A percentile compares a stretch with the other conserved stretches of the same genome.
phyloP scores from a whole-genome alignment of 1,140 invertebrate species.

The Drosophila repletoides region DNA sequence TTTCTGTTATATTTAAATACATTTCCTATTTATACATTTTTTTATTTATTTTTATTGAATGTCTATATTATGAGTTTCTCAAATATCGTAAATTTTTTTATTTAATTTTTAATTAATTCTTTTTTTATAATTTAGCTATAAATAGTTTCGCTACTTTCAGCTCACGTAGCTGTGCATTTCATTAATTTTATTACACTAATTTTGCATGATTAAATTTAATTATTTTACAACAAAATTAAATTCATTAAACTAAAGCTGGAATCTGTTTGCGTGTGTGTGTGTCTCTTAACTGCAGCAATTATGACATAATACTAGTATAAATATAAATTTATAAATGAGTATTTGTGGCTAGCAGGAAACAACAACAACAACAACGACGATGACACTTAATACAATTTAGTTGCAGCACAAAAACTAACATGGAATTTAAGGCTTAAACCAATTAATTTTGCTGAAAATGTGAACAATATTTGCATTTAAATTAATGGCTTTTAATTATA shows the following conservation, averaged over 20 bases:
- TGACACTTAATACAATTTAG: constrained; percentile 11
- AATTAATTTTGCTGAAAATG: background rate
- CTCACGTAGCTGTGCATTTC: no score
- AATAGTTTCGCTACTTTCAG: no score
- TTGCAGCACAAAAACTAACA: constrained; percentile 7
- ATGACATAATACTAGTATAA: constrained; percentile 4
- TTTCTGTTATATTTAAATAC: no score
- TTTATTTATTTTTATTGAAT: no score
- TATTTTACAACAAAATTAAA: constrained; percentile 15
- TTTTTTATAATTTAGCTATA: no score
- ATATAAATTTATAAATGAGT: constrained; percentile 13
- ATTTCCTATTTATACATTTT: no score
- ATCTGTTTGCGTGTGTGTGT: constrained; percentile 5
- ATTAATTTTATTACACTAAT: background rate
- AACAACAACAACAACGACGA: no score
- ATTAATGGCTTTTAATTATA: constrained; percentile 33
- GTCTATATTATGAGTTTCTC: no score
- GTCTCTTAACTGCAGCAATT: background rate
- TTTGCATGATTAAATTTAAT: constrained; percentile 12
- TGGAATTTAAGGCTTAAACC: constrained; percentile 11
- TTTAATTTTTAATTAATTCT: background rate
- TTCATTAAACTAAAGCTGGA: background rate
- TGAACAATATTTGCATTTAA: constrained; percentile 21
- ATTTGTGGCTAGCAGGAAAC: constrained; percentile 2
- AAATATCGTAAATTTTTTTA: no score